phyloP scores from a whole-genome alignment of 1,140 invertebrate genomes.

The Pseudomyrmex dendroicus region DNA sequence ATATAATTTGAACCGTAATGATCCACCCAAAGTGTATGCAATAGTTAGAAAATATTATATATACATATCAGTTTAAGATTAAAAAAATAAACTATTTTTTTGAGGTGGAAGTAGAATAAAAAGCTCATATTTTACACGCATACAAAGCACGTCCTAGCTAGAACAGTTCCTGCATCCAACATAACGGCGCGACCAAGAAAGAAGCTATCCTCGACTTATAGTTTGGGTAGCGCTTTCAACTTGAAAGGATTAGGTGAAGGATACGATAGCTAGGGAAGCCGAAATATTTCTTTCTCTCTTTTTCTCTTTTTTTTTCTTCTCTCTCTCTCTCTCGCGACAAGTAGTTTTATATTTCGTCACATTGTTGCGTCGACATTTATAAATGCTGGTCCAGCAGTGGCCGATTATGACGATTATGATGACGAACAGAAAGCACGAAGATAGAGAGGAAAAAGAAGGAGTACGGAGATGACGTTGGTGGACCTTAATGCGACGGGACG shows the following conservation, averaged over 20 bases:
- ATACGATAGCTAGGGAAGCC: conserved; percentile 55
- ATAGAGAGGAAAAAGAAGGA: conserved; percentile 9
- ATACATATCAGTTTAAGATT: background rate
- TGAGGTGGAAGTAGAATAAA: background rate
- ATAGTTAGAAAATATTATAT: too few species aligned
- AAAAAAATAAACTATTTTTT: background rate
- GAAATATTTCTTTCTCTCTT: conserved; percentile 8
- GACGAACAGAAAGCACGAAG: conserved; percentile 14
- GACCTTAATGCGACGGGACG: conserved; percentile 32
- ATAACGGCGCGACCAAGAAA: conserved; percentile 23
- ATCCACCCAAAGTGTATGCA: background rate
- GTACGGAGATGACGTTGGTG: conserved; percentile 37
- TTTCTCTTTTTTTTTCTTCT: background rate
- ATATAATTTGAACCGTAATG: conserved; percentile 43
- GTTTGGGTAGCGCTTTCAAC: conserved; percentile 46
- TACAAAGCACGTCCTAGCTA: conserved; percentile 28
- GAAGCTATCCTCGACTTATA: conserved; percentile 35
- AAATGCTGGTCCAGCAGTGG: conserved; percentile 52
- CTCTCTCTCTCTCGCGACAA: conserved; percentile 14
- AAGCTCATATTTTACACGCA: conserved; percentile 48
- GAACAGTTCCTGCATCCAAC: conserved; percentile 9
- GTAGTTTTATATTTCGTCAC: conserved; percentile 61
- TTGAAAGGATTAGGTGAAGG: conserved; percentile 57
- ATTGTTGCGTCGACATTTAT: conserved; percentile 59
- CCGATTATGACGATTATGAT: conserved; percentile 47